Conservation (phyloP, 2,797 vertebrate genomes). For the Sebastes hubbsi region DNA sequence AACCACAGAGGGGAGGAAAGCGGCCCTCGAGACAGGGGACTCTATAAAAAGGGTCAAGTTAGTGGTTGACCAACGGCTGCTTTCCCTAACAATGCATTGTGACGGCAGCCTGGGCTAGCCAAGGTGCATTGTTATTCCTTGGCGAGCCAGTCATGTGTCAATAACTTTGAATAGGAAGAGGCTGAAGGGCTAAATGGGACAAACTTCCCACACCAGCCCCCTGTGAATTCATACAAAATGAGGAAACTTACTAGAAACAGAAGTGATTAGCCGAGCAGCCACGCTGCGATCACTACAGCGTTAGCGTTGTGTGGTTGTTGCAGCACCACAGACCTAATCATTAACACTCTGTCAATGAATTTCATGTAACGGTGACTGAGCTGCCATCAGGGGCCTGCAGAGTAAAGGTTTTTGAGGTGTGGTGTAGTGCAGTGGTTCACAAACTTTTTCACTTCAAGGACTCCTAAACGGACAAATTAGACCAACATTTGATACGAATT, state of each 20-base stretch:
- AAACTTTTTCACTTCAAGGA: too few relatives aligned
- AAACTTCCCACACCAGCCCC: slow-evolving; percentile 21
- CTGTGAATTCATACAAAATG: slow-evolving; percentile 16
- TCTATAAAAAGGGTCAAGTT: slow-evolving; percentile 45
- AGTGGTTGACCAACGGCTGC: slow-evolving; percentile 43
- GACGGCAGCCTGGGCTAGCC: slow-evolving; percentile 6
- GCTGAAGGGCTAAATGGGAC: slow-evolving; percentile 43
- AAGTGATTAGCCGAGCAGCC: slow-evolving; percentile 1
- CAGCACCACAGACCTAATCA: slow-evolving; percentile 44
- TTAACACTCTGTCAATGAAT: slow-evolving; percentile 56
- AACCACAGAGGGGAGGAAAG: slow-evolving; percentile 40
- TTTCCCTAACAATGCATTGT: slow-evolving; percentile 55
- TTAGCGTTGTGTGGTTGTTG: slow-evolving; percentile 20
- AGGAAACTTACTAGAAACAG: slow-evolving; percentile 4
- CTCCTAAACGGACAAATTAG: too few relatives aligned
- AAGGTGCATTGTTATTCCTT: slow-evolving; percentile 50
- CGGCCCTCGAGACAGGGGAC: slow-evolving; percentile 12
- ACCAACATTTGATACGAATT: too few relatives aligned
- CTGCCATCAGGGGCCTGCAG: neutral
- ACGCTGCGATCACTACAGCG: neutral
- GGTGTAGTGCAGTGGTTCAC: neutral
- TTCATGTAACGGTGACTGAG: slow-evolving; percentile 42
- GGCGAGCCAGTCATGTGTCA: slow-evolving; percentile 52
- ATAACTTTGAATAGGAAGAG: slow-evolving; percentile 54
- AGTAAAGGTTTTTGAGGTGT: neutral